Evolutionary conservation across 2,113 vertebrate species (phyloP).

Genomic region (Raphicerus campestris): DNA sequence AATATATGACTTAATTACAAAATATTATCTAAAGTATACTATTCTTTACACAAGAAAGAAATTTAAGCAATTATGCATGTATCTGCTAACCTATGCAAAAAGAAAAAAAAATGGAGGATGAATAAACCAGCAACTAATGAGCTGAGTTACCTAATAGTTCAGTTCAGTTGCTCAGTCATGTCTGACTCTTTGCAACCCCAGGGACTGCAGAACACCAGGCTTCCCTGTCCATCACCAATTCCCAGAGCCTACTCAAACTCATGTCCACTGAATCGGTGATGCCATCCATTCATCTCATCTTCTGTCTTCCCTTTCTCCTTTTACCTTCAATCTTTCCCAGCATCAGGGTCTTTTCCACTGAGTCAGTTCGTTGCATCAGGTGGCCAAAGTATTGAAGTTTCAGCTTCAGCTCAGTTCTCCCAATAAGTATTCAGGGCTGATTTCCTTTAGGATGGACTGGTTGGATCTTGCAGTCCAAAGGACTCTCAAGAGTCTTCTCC

Average conservation of each 20-base stretch:
- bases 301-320: not conserved
- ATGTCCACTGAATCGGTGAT: not conserved
- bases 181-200: not conserved
- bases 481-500: not conserved
- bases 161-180: not conserved
- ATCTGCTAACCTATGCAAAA: not conserved
- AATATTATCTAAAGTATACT: not conserved
- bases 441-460: not conserved
- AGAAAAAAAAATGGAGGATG: not conserved
- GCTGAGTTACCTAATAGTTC: not conserved
- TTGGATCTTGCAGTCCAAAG: not conserved
- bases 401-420: not conserved
- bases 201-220: not conserved
- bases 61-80: not conserved
- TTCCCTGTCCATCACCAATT: not conserved
- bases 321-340: not conserved
- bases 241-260: fast-evolving
- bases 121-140: not conserved
- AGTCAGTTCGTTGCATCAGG: not conserved
- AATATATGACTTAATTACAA: not conserved
- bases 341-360: not conserved
- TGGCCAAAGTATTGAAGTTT: not conserved
- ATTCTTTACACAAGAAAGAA: not conserved
- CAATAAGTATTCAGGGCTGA: not conserved
- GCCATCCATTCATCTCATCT: not conserved